Evolutionary conservation across 2,113 vertebrate genomes (phyloP).

Genomic region (Nothobranchius furzeri): DNA sequence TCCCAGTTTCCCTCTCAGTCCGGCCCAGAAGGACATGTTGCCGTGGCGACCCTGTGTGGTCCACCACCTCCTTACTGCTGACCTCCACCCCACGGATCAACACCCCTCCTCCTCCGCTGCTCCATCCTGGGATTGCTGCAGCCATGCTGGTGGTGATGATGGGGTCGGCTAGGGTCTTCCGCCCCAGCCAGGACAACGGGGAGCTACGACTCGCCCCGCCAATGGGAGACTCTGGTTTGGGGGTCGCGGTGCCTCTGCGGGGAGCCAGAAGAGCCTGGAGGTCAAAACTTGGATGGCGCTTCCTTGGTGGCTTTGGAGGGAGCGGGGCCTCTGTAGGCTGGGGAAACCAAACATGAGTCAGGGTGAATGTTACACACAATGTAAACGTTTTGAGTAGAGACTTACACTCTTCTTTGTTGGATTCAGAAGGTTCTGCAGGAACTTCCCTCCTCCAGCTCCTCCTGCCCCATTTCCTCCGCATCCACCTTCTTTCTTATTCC

Average conservation of each 20-base stretch:
- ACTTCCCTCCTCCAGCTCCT: constrained; percentile 74
- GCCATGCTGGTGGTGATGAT: constrained; percentile 72
- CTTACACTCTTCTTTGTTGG: constrained; percentile 81
- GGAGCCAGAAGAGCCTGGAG: constrained; percentile 81
- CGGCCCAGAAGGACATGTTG: constrained; percentile 87
- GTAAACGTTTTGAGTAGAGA: background rate
- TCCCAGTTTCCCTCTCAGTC: constrained; percentile 75
- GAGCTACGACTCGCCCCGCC: constrained; percentile 60
- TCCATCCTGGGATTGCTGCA: constrained; percentile 69
- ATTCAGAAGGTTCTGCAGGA: constrained; percentile 80
- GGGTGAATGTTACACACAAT: too few relatives aligned
- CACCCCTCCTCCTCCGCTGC: constrained; percentile 67
- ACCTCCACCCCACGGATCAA: constrained; percentile 89
- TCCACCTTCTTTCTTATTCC: constrained; percentile 62
- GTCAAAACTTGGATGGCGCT: constrained; percentile 82
- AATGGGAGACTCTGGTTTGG: constrained; percentile 64
- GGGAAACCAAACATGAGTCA: background rate
- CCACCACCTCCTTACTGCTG: constrained; percentile 91
- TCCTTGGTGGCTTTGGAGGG: constrained; percentile 77
- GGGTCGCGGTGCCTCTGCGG: constrained; percentile 46
- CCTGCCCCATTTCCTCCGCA: constrained; percentile 33
- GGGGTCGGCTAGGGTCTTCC: constrained; percentile 62
- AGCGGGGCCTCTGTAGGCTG: constrained; percentile 69
- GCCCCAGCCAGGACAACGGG: constrained; percentile 80
- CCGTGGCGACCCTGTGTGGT: constrained; percentile 86